Percentiles rank a stretch among this genome's conserved stretches.
These are phyloP conservation scores for Ceraclea dissimilis DNA, from an alignment of 2,888 invertebrate species.

Conservation along the genomic window DNA sequence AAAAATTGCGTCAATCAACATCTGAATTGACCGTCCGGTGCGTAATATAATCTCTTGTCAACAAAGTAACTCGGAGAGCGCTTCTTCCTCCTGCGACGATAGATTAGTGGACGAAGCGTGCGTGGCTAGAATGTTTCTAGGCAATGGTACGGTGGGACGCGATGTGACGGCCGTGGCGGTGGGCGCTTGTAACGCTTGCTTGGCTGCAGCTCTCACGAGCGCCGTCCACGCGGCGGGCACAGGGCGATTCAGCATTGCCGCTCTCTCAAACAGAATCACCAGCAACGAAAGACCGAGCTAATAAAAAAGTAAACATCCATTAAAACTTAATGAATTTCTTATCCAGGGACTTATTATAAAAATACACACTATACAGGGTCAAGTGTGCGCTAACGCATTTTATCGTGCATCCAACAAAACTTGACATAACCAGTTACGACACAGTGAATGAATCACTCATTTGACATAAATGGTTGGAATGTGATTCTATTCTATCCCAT, in stretches of 20 bases:
- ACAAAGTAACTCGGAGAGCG: conserved; percentile 12
- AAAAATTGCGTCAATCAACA: not conserved
- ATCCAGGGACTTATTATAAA: too few relatives aligned
- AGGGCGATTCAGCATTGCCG: conserved; percentile 39
- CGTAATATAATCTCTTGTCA: conserved; percentile 5
- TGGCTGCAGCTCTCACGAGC: conserved; percentile 15
- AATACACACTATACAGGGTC: too few relatives aligned
- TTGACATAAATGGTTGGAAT: too few relatives aligned
- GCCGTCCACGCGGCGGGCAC: conserved; percentile 27
- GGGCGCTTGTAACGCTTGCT: conserved; percentile 7
- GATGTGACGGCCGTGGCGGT: not conserved
- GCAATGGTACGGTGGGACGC: not conserved
- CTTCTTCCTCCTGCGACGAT: conserved; percentile 8
- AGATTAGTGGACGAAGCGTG: conserved; percentile 7
- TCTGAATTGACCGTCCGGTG: not conserved
- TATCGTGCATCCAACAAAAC: too few relatives aligned
- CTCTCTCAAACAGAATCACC: conserved; percentile 44
- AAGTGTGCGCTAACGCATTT: too few relatives aligned
- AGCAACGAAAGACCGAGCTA: conserved; percentile 53
- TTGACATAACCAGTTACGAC: too few relatives aligned
- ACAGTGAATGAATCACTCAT: too few relatives aligned
- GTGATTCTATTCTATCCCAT: too few relatives aligned
- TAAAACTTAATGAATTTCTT: too few relatives aligned
- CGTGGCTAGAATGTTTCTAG: conserved; percentile 4
- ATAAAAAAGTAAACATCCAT: conserved; percentile 23